Conservation (phyloP, 2,888 invertebrate genomes). For the Mythimna loreyi region DNA sequence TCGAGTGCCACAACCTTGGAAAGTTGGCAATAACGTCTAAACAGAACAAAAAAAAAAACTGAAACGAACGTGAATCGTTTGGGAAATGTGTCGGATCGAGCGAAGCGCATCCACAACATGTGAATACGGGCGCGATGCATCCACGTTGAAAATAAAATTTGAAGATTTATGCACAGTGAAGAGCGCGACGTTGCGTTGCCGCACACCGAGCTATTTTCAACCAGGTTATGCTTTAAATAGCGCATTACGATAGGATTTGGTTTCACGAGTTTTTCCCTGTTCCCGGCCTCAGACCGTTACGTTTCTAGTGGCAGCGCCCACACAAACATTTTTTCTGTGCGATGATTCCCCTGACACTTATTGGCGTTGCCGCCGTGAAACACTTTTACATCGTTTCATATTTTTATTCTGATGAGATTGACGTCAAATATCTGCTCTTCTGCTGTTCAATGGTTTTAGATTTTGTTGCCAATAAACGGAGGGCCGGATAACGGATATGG, state of each 20-base stretch:
- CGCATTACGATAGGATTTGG: constrained; percentile 90
- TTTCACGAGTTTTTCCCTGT: constrained; percentile 90
- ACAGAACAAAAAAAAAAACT: constrained; percentile 12
- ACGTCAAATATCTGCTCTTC: constrained; percentile 53
- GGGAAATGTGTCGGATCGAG: constrained; percentile 45
- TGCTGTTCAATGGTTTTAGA: constrained; percentile 29
- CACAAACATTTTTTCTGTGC: constrained; percentile 81
- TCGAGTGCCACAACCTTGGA: too few species aligned
- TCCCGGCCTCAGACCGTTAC: constrained; percentile 82
- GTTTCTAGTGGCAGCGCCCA: constrained; percentile 82
- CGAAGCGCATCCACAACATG: constrained; percentile 61
- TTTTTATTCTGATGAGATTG: constrained; percentile 58
- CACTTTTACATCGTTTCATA: constrained; percentile 65
- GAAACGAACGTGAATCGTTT: constrained; percentile 36
- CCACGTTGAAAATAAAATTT: constrained; percentile 87
- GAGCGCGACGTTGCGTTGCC: constrained; percentile 89
- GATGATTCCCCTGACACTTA: constrained; percentile 80
- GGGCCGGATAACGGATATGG: constrained; percentile 4
- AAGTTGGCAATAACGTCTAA: constrained; percentile 15
- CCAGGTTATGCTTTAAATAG: constrained; percentile 91
- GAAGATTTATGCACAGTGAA: constrained; percentile 88
- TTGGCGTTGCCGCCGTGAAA: constrained; percentile 69
- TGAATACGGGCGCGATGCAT: constrained; percentile 82
- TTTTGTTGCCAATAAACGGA: constrained; percentile 17
- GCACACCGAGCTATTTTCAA: constrained; percentile 89